These are phyloP conservation scores for Anolis apletophallus DNA, from an alignment of 2,797 vertebrate genomes.

Conservation along the genomic window DNA sequence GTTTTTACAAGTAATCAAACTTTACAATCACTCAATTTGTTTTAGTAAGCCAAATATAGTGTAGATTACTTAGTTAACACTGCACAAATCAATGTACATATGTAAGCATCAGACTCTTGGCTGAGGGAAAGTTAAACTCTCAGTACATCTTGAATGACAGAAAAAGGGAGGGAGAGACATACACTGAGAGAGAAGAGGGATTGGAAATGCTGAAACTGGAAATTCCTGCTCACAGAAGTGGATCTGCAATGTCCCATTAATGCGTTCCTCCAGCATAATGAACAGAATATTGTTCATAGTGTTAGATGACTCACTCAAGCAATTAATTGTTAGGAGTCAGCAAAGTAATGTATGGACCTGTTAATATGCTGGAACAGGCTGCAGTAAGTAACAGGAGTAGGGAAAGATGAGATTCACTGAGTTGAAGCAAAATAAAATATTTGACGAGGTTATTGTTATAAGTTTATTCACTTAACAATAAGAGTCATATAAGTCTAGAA, in stretches of 20 bases:
- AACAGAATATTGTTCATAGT: background rate
- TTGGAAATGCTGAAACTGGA: constrained; percentile 7
- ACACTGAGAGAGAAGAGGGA: background rate
- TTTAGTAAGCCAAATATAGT: background rate
- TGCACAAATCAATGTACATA: background rate
- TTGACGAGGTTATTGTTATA: no score
- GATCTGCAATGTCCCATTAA: background rate
- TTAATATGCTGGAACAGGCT: background rate
- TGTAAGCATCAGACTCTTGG: background rate
- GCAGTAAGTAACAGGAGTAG: background rate
- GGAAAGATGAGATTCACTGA: background rate
- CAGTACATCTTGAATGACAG: background rate
- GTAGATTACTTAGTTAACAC: background rate
- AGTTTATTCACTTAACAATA: background rate
- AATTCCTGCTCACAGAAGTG: background rate
- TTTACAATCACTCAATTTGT: background rate
- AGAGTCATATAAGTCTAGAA: background rate
- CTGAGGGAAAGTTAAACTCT: background rate
- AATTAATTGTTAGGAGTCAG: background rate
- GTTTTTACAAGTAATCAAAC: background rate
- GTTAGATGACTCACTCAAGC: background rate
- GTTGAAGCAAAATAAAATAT: no score
- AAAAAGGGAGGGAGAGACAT: background rate
- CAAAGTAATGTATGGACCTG: background rate
- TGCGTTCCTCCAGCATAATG: background rate